A percentile compares a stretch with the other conserved stretches of the same genome.
These are phyloP conservation scores for Agriotes lineatus DNA, from an alignment of 2,888 invertebrate genomes.

Conservation along the genomic window DNA sequence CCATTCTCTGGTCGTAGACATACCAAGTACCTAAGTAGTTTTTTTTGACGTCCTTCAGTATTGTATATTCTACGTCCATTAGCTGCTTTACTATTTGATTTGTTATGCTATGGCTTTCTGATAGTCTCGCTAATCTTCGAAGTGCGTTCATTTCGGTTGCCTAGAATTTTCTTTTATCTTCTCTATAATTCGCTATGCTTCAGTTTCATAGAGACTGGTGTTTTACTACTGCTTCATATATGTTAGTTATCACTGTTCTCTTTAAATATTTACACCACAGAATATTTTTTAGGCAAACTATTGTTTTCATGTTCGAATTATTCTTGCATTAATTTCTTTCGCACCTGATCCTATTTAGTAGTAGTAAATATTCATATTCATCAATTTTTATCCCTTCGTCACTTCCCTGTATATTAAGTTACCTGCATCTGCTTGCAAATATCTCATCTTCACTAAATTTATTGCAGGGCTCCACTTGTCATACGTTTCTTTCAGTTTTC, in stretches of 20 bases:
- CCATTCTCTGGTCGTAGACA: too few species aligned
- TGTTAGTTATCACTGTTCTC: too few species aligned
- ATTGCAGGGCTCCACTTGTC: neutral
- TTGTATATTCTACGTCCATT: neutral
- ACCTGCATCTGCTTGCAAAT: neutral
- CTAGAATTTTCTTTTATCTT: neutral
- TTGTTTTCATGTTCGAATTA: too few species aligned
- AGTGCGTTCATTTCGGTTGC: neutral
- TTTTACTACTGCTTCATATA: too few species aligned
- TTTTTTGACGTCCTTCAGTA: neutral
- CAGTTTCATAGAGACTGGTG: too few species aligned
- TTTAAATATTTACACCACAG: too few species aligned
- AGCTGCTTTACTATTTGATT: neutral
- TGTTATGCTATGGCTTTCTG: neutral
- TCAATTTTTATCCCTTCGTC: neutral
- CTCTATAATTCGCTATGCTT: neutral
- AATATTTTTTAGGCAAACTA: too few species aligned
- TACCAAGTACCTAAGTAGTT: too few species aligned
- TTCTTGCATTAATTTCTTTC: too few species aligned
- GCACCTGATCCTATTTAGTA: too few species aligned
- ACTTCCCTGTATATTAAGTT: neutral
- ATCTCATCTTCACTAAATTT: neutral
- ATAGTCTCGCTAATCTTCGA: neutral
- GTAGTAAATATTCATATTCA: too few species aligned
- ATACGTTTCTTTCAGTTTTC: too few species aligned